A percentile compares a stretch with the other conserved stretches of the same genome.
These are phyloP conservation scores for Brachypterus glaber DNA, from an alignment of 2,888 invertebrate genomes.

Conservation along the genomic window DNA sequence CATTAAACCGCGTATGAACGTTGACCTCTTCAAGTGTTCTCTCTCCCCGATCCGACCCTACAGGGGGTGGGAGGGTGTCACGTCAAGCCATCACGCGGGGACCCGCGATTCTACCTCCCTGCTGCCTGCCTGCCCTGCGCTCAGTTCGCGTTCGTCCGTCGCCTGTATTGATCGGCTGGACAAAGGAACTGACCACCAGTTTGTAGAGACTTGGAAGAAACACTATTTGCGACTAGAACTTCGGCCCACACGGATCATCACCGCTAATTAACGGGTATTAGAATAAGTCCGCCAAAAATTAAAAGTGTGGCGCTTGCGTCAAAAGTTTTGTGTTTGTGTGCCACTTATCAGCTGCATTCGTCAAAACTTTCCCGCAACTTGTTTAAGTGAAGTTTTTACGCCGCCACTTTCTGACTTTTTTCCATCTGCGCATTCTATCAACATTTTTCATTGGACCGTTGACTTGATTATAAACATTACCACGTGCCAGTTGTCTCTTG, in stretches of 20 bases:
- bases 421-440: constrained; percentile 32
- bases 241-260: constrained; percentile 20
- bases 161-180: constrained; percentile 41
- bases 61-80: constrained; percentile 50
- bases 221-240: constrained; percentile 26
- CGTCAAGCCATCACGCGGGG: constrained; percentile 47
- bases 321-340: constrained; percentile 16
- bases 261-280: constrained; percentile 24
- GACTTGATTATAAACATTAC: constrained; percentile 25
- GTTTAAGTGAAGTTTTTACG: constrained; percentile 29
- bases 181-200: constrained; percentile 47
- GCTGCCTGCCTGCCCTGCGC: constrained; percentile 30
- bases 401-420: constrained; percentile 33
- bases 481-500: constrained; percentile 24
- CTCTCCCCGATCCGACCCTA: too few relatives aligned
- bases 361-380: constrained; percentile 33
- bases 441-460: constrained; percentile 28
- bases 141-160: constrained; percentile 36
- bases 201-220: constrained; percentile 31
- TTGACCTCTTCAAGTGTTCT: too few relatives aligned
- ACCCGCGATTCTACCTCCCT: constrained; percentile 33
- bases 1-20: too few relatives aligned
- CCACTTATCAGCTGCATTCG: constrained; percentile 26
- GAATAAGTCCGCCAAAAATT: constrained; percentile 28
- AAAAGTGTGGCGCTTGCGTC: constrained; percentile 23